Conservation (phyloP, 1,140 invertebrate genomes). For the Dryas iulia region DNA sequence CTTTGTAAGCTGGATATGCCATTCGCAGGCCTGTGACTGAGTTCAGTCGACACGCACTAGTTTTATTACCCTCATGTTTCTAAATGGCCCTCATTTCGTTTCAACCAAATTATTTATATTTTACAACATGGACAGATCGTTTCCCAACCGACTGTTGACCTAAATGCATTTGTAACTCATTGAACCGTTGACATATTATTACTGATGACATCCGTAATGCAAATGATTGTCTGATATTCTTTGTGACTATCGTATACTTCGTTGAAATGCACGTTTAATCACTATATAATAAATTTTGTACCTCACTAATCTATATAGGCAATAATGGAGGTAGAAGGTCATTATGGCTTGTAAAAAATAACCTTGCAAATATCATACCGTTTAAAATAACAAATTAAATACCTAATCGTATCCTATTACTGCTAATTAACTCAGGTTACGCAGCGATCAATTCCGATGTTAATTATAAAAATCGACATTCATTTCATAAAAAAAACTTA, state of each 20-base stretch:
- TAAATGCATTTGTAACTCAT: constrained; percentile 71
- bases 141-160: constrained; percentile 77
- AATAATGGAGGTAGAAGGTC: constrained; percentile 24
- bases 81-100: constrained; percentile 79
- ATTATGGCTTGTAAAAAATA: constrained; percentile 8
- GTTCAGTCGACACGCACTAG: constrained; percentile 76
- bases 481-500: neutral
- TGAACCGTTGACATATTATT: constrained; percentile 73
- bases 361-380: constrained; percentile 29
- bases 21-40: constrained; percentile 57
- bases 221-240: constrained; percentile 37
- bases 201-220: constrained; percentile 50
- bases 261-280: neutral
- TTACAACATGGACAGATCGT: constrained; percentile 76
- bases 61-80: constrained; percentile 81
- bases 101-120: constrained; percentile 79
- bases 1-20: constrained; percentile 36
- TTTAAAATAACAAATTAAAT: constrained; percentile 27
- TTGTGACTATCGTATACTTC: constrained; percentile 2
- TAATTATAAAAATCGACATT: neutral
- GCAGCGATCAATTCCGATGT: constrained; percentile 9
- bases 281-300: neutral
- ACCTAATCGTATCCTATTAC: constrained; percentile 13
- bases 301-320: neutral
- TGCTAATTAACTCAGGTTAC: constrained; percentile 16